Percentiles rank a stretch among this genome's conserved stretches.
Conservation (phyloP, 2,113 vertebrate species). For the Vulpes vulpes region DNA sequence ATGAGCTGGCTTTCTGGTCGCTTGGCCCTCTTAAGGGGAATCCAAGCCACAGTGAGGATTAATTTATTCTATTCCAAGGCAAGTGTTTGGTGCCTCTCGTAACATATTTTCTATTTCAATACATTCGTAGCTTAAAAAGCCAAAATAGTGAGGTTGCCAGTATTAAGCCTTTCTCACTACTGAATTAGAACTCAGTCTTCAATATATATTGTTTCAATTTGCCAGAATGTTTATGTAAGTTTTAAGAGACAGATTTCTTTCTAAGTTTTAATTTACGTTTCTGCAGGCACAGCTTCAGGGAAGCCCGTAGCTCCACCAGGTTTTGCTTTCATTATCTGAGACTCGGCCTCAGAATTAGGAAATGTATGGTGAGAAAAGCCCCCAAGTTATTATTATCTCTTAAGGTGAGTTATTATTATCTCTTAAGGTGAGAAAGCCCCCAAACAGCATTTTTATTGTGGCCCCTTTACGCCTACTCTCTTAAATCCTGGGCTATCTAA, state of each 20-base stretch:
- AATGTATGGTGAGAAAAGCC: neutral
- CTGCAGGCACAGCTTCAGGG: neutral
- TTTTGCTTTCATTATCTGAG: constrained; percentile 3
- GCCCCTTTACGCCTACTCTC: neutral
- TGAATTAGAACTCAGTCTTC: neutral
- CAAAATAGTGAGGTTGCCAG: neutral
- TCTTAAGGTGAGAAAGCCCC: neutral
- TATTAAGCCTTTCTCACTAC: neutral
- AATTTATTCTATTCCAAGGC: neutral
- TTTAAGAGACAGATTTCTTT: neutral
- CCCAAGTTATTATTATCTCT: neutral
- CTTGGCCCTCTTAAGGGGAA: neutral
- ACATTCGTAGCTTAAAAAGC: constrained; percentile 24
- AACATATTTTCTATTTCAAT: constrained; percentile 42
- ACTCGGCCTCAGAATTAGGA: neutral
- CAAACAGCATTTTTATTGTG: neutral
- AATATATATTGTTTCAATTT: neutral
- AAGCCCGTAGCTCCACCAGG: neutral
- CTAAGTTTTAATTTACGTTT: neutral
- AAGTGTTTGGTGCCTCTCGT: neutral
- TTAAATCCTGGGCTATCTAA: neutral
- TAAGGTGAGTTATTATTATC: no score
- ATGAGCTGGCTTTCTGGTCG: neutral
- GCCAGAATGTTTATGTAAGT: neutral
- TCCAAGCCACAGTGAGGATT: neutral